Percentiles rank a stretch among this genome's conserved stretches.
Conservation (phyloP, 2,797 vertebrate species). For the Phoeniculus purpureus region DNA sequence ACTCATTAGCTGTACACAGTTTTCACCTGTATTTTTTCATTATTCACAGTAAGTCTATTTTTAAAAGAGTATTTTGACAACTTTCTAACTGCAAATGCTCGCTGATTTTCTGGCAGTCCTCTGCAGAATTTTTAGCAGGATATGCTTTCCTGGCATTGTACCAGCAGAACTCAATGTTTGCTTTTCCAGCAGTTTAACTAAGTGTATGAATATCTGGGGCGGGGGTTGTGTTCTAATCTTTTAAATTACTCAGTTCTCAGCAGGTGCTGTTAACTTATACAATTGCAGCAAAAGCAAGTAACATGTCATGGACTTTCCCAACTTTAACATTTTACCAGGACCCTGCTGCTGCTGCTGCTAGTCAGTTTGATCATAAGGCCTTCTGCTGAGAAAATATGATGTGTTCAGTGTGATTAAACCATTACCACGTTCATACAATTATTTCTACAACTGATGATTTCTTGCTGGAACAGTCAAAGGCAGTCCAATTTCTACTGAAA, state of each 20-base stretch:
- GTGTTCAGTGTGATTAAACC: neutral
- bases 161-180: constrained; percentile 14
- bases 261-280: neutral
- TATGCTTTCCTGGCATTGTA: neutral
- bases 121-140: constrained; percentile 22
- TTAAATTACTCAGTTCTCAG: neutral
- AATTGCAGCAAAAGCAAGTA: neutral
- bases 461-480: neutral
- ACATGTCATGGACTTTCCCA: neutral
- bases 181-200: neutral
- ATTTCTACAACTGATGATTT: constrained; percentile 2
- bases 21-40: constrained; percentile 53
- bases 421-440: neutral
- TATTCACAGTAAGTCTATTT: constrained; percentile 44
- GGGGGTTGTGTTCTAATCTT: neutral
- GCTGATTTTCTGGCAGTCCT: constrained; percentile 37
- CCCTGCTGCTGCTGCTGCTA: neutral
- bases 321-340: neutral
- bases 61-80: constrained; percentile 54
- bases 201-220: neutral
- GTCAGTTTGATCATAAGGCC: neutral
- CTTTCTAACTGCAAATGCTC: constrained; percentile 46
- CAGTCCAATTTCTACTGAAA: neutral
- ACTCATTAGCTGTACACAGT: constrained; percentile 21
- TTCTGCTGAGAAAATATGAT: neutral